These are phyloP conservation scores for Piprites chloris DNA, from an alignment of 2,113 vertebrate species.

Conservation along the genomic window DNA sequence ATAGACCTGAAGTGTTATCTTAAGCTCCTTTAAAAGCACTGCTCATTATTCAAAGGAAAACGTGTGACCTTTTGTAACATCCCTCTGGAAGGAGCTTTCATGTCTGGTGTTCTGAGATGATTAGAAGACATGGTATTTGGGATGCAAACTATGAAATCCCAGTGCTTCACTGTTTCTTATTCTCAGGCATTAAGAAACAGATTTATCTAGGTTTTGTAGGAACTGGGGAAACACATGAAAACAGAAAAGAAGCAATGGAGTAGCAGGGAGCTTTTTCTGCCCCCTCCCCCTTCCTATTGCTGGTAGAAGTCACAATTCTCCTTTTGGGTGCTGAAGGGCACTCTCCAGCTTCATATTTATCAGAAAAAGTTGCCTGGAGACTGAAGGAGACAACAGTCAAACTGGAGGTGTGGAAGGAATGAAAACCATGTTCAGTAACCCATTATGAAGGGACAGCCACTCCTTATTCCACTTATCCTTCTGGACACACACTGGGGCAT, in stretches of 20 bases:
- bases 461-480: background rate
- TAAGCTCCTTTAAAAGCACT: constrained; percentile 42
- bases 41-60: constrained; percentile 18
- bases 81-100: constrained; percentile 49
- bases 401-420: background rate
- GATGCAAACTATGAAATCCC: constrained; percentile 28
- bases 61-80: constrained; percentile 30
- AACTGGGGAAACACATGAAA: background rate
- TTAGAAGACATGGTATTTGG: constrained; percentile 9
- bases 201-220: background rate
- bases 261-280: background rate
- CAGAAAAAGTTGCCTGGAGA: background rate
- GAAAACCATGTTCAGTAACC: background rate
- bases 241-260: background rate
- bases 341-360: background rate
- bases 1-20: constrained; percentile 27
- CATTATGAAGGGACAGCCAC: background rate
- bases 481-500: background rate
- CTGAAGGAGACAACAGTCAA: background rate
- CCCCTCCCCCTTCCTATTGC: background rate
- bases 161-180: background rate
- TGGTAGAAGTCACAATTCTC: background rate
- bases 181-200: constrained; percentile 9
- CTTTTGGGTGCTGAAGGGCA: background rate
- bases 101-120: constrained; percentile 19